Evolutionary conservation across 92 coral and sea anemone species (phyloP).

Genomic region (Chrysogorgia sp.): DNA sequence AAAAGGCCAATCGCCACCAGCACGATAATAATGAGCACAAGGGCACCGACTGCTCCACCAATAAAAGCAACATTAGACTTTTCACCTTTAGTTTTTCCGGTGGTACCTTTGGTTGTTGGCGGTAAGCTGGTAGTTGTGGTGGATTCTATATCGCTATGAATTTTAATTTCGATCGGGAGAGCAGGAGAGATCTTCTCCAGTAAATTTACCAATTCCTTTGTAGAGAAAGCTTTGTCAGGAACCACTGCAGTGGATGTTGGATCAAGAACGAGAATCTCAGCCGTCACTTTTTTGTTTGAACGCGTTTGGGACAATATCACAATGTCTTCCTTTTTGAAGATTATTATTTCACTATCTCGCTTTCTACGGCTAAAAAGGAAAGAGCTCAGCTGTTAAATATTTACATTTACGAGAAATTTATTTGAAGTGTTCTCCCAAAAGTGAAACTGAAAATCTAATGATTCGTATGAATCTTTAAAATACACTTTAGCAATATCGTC

Average conservation of each 20-base stretch:
- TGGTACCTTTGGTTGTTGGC: neutral
- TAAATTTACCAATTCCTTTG: neutral
- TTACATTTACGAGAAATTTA: neutral
- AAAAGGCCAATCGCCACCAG: neutral
- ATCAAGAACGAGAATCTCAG: neutral
- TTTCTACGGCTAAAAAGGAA: conserved; percentile 18
- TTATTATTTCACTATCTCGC: neutral
- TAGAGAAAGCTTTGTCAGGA: neutral
- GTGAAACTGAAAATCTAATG: too few relatives aligned
- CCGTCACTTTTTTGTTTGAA: neutral
- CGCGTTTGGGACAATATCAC: neutral
- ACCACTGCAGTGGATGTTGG: neutral
- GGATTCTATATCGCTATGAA: neutral
- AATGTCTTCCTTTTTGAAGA: neutral
- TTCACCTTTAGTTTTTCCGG: neutral
- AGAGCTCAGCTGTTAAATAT: neutral
- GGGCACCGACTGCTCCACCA: neutral
- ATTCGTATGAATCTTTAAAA: too few relatives aligned
- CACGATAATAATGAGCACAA: neutral
- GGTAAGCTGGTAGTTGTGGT: too few relatives aligned
- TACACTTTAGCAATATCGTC: too few relatives aligned
- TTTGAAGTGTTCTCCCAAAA: too few relatives aligned
- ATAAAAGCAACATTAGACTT: neutral
- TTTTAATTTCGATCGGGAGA: neutral
- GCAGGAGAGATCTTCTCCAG: neutral